Evolutionary conservation across 1,140 invertebrate genomes (phyloP).

Genomic region (Leptinotarsa lineolata): DNA sequence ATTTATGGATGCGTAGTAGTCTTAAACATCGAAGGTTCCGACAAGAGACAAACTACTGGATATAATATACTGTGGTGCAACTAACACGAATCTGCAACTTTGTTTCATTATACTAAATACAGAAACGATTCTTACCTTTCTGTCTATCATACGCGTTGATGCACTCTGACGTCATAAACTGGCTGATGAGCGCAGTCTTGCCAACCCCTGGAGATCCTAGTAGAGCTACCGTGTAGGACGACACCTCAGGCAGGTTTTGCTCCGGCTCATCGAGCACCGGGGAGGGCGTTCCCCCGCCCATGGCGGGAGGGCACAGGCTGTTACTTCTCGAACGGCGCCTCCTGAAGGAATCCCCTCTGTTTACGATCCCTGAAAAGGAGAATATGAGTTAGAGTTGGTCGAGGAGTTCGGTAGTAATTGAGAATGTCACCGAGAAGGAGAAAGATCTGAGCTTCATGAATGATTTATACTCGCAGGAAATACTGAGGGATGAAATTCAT

Average conservation of each 20-base stretch:
- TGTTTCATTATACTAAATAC: too few relatives aligned
- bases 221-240: constrained; percentile 76
- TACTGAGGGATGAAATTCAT: not conserved
- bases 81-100: too few relatives aligned
- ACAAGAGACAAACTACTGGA: too few relatives aligned
- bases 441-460: not conserved
- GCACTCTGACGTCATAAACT: constrained; percentile 94
- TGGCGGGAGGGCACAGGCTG: constrained; percentile 62
- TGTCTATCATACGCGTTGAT: constrained; percentile 89
- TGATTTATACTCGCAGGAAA: not conserved
- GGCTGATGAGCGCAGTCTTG: constrained; percentile 86
- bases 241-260: constrained; percentile 56
- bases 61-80: too few relatives aligned
- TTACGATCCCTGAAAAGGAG: constrained; percentile 75
- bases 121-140: constrained; percentile 61
- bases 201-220: constrained; percentile 86
- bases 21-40: too few relatives aligned
- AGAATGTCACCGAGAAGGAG: not conserved
- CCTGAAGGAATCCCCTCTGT: constrained; percentile 86
- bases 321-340: constrained; percentile 78
- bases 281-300: constrained; percentile 42
- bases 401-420: not conserved
- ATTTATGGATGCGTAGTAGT: too few relatives aligned
- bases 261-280: constrained; percentile 50
- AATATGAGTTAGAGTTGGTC: not conserved